These are phyloP conservation scores for Campopleginae sp. DNA, from an alignment of 2,888 invertebrate genomes.

Conservation along the genomic window DNA sequence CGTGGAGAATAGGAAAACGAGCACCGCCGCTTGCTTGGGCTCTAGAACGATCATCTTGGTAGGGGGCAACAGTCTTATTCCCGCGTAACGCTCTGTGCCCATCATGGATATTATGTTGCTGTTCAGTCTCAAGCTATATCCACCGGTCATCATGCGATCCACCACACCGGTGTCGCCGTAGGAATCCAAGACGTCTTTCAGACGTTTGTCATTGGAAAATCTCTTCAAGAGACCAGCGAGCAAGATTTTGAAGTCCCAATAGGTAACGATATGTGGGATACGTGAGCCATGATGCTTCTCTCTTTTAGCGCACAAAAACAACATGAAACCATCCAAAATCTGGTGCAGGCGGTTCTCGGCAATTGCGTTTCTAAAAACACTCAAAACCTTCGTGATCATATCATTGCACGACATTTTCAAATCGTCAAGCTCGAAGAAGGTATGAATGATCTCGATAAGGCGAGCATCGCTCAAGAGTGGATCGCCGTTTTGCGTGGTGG, in stretches of 20 bases:
- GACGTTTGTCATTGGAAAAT: background rate
- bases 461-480: background rate
- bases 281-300: background rate
- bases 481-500: background rate
- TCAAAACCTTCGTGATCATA: background rate
- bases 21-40: background rate
- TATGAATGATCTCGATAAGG: background rate
- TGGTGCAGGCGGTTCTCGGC: background rate
- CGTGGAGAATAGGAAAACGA: background rate
- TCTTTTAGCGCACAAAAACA: background rate
- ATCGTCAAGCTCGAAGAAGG: constrained; percentile 4
- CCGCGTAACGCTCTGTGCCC: background rate
- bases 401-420: background rate
- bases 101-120: background rate
- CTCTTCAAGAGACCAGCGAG: background rate
- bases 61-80: background rate
- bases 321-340: background rate
- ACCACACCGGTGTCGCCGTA: background rate
- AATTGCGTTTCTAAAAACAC: background rate
- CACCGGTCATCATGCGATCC: background rate
- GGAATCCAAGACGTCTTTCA: background rate
- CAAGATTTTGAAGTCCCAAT: background rate
- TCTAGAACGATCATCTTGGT: background rate
- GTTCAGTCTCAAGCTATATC: background rate
- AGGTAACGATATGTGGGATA: background rate